Evolutionary conservation across 2,888 invertebrate species (phyloP).

Genomic region (Caenorhabditis imperialis): DNA sequence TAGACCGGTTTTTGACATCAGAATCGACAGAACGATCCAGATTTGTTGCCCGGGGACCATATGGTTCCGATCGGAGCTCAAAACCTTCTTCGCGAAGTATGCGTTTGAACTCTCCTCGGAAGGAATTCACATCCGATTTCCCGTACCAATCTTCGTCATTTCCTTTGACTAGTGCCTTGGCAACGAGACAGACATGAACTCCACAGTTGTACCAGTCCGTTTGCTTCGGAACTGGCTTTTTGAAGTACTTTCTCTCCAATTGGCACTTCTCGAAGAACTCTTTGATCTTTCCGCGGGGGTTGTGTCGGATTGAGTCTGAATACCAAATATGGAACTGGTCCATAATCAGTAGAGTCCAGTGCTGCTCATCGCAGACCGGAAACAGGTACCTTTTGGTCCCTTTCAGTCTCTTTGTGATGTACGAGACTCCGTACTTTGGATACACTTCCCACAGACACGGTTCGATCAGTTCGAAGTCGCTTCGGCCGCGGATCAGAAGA

Average conservation of each 20-base stretch:
- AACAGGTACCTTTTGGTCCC: not conserved
- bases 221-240: not conserved
- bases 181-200: slow-evolving; percentile 6
- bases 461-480: not conserved
- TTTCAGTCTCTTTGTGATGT: not conserved
- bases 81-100: not conserved
- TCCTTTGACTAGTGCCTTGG: not conserved
- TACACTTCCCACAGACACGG: slow-evolving; percentile 1
- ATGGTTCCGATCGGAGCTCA: not conserved
- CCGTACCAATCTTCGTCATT: not conserved
- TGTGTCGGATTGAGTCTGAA: not conserved
- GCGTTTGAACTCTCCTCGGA: not conserved
- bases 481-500: not conserved
- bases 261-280: not conserved
- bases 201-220: slow-evolving; percentile 2
- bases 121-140: not conserved
- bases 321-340: not conserved
- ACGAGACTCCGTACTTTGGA: not conserved
- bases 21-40: too few species aligned
- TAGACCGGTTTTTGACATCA: too few species aligned
- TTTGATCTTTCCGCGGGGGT: not conserved
- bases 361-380: slow-evolving; percentile 2
- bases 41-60: too few species aligned
- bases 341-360: slow-evolving; percentile 4
- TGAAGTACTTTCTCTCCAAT: not conserved